Evolutionary conservation across 2,888 invertebrate species (phyloP), one percentile per base, ranked within the genome.

Genomic region (Leucophenga montana): DNA sequence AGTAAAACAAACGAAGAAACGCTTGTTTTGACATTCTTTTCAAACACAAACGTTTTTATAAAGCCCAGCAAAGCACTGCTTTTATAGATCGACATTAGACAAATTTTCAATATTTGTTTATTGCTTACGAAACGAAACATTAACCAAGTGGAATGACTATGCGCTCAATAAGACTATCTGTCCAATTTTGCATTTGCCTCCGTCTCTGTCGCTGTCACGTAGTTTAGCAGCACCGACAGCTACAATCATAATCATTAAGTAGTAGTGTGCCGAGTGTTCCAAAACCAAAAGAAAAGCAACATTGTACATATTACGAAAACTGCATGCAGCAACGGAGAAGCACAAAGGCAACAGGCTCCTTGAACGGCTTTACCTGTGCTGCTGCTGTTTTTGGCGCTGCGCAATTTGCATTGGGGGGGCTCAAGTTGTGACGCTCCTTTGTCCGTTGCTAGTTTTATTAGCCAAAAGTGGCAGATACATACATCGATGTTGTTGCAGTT

Each of bases 11-110:
- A 16, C n/a, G n/a, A 50, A 50, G 50, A 22, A n/a, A 5, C 65
- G 1, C 9, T 16, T 50, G 16, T 33, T 33, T 33, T n/a, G n/a
- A n/a, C n/a, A n/a, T n/a, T n/a, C n/a, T n/a, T n/a, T n/a, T n/a
- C n/a, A n/a, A n/a, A n/a, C n/a, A n/a, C n/a, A n/a, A n/a, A n/a
- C n/a, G n/a, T n/a, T n/a, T n/a, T n/a, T n/a, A n/a, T n/a, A n/a
- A n/a, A n/a, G n/a, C n/a, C n/a, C n/a, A n/a, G n/a, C n/a, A n/a
- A n/a, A n/a, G n/a, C n/a, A n/a, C 46, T 46, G 46, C 81, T 74
- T 73, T 80, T 80, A 77, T 81, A 79, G 78, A 82, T 81, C 73
- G 71, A 73, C 75, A 79, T 81, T 77, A 77, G 70, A 71, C 74
- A 74, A 81, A 82, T 78, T 78, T 79, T 71, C 77, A 70, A 73